These are phyloP conservation scores for Otolemur garnettii DNA, from an alignment of 2,113 vertebrate species.

Conservation along the genomic window DNA sequence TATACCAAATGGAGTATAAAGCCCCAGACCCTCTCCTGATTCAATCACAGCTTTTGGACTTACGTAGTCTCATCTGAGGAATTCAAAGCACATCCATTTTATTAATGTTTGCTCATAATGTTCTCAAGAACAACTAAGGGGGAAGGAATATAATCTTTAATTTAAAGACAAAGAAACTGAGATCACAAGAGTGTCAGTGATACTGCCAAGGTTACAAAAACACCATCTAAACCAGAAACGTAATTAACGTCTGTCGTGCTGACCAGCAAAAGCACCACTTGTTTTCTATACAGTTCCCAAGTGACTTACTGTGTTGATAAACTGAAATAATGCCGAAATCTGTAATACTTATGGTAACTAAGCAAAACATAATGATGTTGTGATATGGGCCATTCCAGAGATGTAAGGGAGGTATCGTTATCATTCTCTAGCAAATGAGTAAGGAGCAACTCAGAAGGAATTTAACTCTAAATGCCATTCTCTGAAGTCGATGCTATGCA, in stretches of 20 bases:
- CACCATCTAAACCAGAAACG: not conserved
- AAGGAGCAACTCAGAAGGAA: conserved; percentile 20
- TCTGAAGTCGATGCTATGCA: not conserved
- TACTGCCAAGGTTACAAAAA: not conserved
- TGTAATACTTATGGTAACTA: conserved; percentile 10
- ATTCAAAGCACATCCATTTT: not conserved
- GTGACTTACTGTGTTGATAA: conserved; percentile 49
- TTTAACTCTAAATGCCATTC: not conserved
- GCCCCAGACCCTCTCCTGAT: not conserved
- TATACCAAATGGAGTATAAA: not conserved
- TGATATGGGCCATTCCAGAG: not conserved
- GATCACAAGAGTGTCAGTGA: not conserved
- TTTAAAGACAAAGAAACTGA: conserved; percentile 19
- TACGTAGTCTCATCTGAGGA: not conserved
- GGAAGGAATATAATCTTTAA: not conserved
- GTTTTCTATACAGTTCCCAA: not conserved
- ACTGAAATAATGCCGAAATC: conserved; percentile 41
- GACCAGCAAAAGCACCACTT: not conserved
- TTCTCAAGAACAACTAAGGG: not conserved
- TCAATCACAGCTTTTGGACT: not conserved
- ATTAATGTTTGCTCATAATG: not conserved
- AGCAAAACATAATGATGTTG: conserved; percentile 23
- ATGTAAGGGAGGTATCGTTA: not conserved
- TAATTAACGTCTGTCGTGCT: not conserved
- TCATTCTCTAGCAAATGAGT: conserved; percentile 2